Percentiles rank a stretch among this genome's conserved stretches.
These are phyloP conservation scores for Lomographa bimaculata DNA, from an alignment of 2,888 invertebrate species.

Conservation along the genomic window DNA sequence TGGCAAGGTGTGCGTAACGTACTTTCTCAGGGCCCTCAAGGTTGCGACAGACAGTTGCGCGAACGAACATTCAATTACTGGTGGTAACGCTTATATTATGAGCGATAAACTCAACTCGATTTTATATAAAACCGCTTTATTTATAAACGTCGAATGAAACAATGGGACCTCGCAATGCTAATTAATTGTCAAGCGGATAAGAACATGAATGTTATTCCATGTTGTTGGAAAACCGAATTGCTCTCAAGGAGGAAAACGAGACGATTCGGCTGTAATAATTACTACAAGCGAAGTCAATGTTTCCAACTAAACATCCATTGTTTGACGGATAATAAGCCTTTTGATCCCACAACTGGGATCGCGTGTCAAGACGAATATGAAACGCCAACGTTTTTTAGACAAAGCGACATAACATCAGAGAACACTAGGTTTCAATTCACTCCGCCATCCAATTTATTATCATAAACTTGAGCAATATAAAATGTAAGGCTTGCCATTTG, in stretches of 20 bases:
- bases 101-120: conserved; percentile 17
- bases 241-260: conserved; percentile 13
- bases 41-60: conserved; percentile 57
- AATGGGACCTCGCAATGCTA: conserved; percentile 20
- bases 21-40: conserved; percentile 59
- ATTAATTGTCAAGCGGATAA: conserved; percentile 33
- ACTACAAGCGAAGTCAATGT: conserved; percentile 23
- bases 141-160: not conserved
- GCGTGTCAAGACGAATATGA: conserved; percentile 43
- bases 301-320: conserved; percentile 50
- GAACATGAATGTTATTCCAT: conserved; percentile 11
- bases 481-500: conserved; percentile 8
- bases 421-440: conserved; percentile 1
- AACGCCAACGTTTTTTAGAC: conserved; percentile 9
- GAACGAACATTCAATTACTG: conserved; percentile 53
- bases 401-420: conserved; percentile 5
- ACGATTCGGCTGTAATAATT: conserved; percentile 8
- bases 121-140: conserved; percentile 17
- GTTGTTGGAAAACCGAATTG: conserved; percentile 11
- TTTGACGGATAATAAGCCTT: conserved; percentile 30
- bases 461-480: conserved; percentile 1
- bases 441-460: not conserved
- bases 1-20: conserved; percentile 41
- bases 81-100: conserved; percentile 49
- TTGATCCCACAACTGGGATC: conserved; percentile 41